Evolutionary conservation across 2,113 vertebrate genomes (phyloP).

Genomic region (Nycticryphes semicollaris): DNA sequence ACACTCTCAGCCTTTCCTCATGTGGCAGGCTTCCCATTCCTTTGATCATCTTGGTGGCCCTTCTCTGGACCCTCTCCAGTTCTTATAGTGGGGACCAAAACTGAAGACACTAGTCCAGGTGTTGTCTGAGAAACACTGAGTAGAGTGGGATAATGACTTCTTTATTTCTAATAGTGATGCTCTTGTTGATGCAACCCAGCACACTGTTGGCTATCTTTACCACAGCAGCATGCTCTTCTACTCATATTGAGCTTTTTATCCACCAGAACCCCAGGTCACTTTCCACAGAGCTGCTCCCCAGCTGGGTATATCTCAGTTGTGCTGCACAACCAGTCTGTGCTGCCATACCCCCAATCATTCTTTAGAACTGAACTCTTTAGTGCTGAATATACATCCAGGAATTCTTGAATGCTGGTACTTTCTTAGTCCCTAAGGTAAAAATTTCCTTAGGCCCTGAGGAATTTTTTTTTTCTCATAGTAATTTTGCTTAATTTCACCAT

Average conservation of each 20-base stretch:
- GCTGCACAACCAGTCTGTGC: neutral
- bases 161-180: neutral
- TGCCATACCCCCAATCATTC: neutral
- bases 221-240: neutral
- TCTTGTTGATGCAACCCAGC: neutral
- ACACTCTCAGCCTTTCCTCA: neutral
- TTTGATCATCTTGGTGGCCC: neutral
- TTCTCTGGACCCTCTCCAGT: neutral
- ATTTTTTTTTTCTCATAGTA: neutral
- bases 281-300: neutral
- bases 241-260: neutral
- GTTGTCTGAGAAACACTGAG: neutral
- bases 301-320: neutral
- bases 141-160: neutral
- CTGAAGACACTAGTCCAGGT: neutral
- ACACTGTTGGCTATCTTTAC: neutral
- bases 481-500: neutral
- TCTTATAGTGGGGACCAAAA: neutral
- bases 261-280: neutral
- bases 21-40: neutral
- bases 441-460: neutral
- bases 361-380: neutral
- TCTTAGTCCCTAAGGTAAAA: neutral
- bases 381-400: neutral
- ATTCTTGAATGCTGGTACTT: neutral